Evolutionary conservation across 2,113 vertebrate species (phyloP), one percentile per base, ranked within the genome.

Genomic region (Pagrus major): DNA sequence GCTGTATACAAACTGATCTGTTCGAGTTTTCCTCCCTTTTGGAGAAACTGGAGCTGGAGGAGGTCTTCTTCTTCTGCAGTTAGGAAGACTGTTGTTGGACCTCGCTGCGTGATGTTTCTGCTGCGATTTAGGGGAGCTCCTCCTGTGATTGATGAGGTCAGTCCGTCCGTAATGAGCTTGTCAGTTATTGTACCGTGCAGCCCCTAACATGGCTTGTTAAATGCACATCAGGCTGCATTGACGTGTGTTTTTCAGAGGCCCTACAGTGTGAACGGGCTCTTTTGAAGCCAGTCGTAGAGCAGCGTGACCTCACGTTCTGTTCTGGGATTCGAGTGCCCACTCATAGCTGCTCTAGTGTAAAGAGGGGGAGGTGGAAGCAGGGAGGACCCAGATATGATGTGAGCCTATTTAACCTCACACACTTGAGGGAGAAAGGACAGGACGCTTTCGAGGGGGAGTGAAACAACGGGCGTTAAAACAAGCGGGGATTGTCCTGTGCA

Each of bases 391-490:
- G 88, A 92, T 88, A 83, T 92, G 91, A 92, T 90, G 87, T 51
- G 73, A 85, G 86, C 81, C 86, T 86, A 80, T 93, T 94, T 92
- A 94, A 93, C 91, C 90, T 83, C 83, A 71, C 76, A 72, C 90
- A 93, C 93, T 93, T 80, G 63, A 92, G 72, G 71, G 63, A 88
- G 87, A 92, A 89, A 85, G 80, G 81, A 69, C 74, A 39, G 67
- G 87, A 88, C 83, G 86, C 86, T 85, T 87, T n/a, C n/a, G n/a
- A n/a, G n/a, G 86, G 80, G 82, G 81, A 75, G 65, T 60, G 72
- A 78, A 72, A 86, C 86, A 88, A 85, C 60, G 20, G 88, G 76
- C 51, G 51, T 80, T 91, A 88, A 90, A 92, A 88, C 78, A 79
- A 87, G 91, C 74, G 15, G 70, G 79, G 86, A 84, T 90, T 87